Evolutionary conservation across 2,113 vertebrate genomes (phyloP).

Genomic region (Platysternon megacephalum): DNA sequence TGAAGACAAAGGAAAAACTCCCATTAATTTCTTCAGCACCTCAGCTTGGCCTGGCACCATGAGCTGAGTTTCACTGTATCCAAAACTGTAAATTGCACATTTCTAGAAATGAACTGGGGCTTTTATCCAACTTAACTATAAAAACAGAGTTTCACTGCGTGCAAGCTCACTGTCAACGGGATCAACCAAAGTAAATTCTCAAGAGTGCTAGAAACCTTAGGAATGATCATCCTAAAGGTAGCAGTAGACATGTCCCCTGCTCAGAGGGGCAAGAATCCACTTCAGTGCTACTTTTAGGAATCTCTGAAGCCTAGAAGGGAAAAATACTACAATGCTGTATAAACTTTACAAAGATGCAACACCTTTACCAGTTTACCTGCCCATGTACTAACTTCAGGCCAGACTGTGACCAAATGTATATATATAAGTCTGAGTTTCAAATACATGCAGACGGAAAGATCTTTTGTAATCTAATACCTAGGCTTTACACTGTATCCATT

Average conservation of each 20-base stretch:
- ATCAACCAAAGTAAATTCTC: not conserved
- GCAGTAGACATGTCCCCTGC: not conserved
- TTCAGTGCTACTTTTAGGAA: not conserved
- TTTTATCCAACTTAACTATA: not conserved
- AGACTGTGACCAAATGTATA: not conserved
- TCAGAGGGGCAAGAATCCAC: not conserved
- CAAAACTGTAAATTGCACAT: not conserved
- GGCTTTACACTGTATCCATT: not conserved
- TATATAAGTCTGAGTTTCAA: not conserved
- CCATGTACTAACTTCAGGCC: not conserved
- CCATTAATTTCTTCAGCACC: not conserved
- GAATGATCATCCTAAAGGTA: not conserved
- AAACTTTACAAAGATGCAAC: not conserved
- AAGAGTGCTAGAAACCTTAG: not conserved
- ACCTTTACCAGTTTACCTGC: not conserved
- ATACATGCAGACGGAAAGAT: not conserved
- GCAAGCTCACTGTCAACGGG: not conserved
- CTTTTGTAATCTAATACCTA: not conserved
- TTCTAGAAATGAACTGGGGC: not conserved
- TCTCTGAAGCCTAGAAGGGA: not conserved
- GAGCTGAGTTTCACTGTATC: not conserved
- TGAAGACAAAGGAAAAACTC: not conserved
- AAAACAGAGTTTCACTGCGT: not conserved
- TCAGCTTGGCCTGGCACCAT: not conserved
- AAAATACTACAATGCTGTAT: not conserved